A percentile compares a stretch with the other conserved stretches of the same genome.
phyloP scores from a whole-genome alignment of 1,140 invertebrate species.

The Sycophila sp. region DNA sequence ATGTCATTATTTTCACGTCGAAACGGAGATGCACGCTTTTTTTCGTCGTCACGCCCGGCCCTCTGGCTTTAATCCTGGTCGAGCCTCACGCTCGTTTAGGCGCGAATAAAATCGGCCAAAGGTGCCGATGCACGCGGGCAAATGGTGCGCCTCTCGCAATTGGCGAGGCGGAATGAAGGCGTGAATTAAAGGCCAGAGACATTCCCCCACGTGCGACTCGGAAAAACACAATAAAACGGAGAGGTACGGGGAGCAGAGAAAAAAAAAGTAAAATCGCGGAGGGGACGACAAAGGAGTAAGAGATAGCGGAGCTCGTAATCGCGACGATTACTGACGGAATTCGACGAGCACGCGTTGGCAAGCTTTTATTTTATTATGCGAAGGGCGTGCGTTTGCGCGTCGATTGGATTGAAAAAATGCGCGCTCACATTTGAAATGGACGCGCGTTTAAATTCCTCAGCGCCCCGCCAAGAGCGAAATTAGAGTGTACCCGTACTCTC shows the following conservation, averaged over 20 bases:
- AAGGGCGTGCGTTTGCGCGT: slow-evolving; percentile 19
- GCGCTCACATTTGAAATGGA: slow-evolving; percentile 1
- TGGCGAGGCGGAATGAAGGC: slow-evolving; percentile 3
- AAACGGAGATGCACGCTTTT: slow-evolving; percentile 2
- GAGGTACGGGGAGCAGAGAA: not conserved
- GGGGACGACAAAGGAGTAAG: slow-evolving; percentile 6
- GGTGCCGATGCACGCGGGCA: slow-evolving; percentile 15
- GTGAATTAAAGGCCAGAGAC: not conserved
- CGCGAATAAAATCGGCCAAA: slow-evolving; percentile 27
- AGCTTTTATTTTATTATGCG: slow-evolving; percentile 33
- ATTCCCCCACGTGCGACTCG: not conserved
- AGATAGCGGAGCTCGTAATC: slow-evolving; percentile 24
- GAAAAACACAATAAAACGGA: not conserved
- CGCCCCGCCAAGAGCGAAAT: slow-evolving; percentile 12
- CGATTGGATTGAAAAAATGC: slow-evolving; percentile 38
- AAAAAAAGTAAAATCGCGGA: not conserved
- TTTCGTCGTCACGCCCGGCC: not conserved
- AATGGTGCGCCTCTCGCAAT: slow-evolving; percentile 20
- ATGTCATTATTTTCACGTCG: slow-evolving; percentile 30
- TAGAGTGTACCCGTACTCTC: slow-evolving; percentile 2
- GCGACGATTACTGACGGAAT: slow-evolving; percentile 35
- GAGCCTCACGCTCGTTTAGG: slow-evolving; percentile 6
- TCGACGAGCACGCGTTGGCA: slow-evolving; percentile 19
- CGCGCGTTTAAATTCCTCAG: slow-evolving; percentile 24
- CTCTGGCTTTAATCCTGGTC: slow-evolving; percentile 3